Conservation (phyloP, 2,888 invertebrate genomes). For the Hemithea aestivaria region DNA sequence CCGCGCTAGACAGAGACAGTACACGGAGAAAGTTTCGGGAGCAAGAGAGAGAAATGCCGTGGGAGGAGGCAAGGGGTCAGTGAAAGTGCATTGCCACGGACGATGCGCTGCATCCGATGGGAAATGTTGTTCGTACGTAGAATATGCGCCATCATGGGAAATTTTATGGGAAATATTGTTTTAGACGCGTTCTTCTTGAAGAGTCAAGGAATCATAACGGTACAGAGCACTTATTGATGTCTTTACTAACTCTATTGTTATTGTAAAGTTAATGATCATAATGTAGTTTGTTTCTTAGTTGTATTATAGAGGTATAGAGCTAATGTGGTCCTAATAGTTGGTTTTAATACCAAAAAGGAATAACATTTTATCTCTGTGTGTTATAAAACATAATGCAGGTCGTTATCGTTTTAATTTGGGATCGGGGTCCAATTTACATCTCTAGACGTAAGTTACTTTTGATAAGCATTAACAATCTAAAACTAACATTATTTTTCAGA, state of each 20-base stretch:
- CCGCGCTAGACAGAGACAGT: conserved; percentile 52
- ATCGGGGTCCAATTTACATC: too few species aligned
- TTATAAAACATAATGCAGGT: too few species aligned
- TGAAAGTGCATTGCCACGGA: conserved; percentile 78
- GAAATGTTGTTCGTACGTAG: conserved; percentile 63
- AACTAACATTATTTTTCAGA: too few species aligned
- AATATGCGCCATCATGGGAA: conserved; percentile 57
- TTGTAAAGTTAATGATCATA: too few species aligned
- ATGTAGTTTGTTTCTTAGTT: too few species aligned
- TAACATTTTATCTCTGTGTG: too few species aligned
- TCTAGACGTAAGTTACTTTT: too few species aligned
- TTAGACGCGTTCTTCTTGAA: conserved; percentile 17
- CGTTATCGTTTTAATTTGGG: too few species aligned
- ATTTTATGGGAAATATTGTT: conserved; percentile 45
- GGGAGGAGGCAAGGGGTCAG: conserved; percentile 75
- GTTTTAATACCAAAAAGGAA: too few species aligned
- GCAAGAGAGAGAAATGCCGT: conserved; percentile 60
- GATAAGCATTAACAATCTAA: too few species aligned
- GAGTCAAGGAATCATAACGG: conserved; percentile 25
- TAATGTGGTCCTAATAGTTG: too few species aligned
- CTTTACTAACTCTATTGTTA: conserved; percentile 3
- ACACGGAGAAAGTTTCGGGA: conserved; percentile 53
- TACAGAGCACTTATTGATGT: conserved; percentile 11
- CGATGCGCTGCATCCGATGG: conserved; percentile 68
- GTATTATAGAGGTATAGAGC: too few species aligned